Percentiles rank a stretch among this genome's conserved stretches.
phyloP scores from a whole-genome alignment of 2,797 vertebrate species.

The Anolis apletophallus region DNA sequence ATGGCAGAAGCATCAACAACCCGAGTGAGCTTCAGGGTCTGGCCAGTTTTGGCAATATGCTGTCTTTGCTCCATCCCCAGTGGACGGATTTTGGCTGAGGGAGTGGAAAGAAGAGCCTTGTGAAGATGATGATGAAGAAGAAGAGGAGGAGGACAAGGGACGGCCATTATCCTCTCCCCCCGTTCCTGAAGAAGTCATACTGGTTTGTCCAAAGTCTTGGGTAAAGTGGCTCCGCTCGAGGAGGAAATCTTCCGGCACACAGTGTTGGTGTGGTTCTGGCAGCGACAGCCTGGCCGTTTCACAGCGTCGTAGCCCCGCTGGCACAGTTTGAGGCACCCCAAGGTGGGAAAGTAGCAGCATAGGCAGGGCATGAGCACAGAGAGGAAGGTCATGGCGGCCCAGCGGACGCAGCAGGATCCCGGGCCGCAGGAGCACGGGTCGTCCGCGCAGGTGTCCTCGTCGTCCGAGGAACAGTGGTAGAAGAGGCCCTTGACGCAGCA shows the following conservation, averaged over 20 bases:
- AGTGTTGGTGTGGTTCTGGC: constrained; percentile 93
- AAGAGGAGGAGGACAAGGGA: constrained; percentile 6
- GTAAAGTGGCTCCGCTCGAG: constrained; percentile 81
- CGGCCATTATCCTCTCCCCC: constrained; percentile 41
- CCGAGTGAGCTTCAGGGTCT: background rate
- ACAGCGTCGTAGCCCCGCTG: constrained; percentile 89
- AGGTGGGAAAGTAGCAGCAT: constrained; percentile 96
- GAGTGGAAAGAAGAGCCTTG: constrained; percentile 21
- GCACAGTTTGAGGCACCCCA: constrained; percentile 93
- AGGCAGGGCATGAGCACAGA: constrained; percentile 95
- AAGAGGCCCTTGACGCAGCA: constrained; percentile 96
- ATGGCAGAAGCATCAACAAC: background rate
- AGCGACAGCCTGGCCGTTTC: constrained; percentile 93
- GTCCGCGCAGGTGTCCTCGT: constrained; percentile 95
- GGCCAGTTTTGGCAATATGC: background rate
- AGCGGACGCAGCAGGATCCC: constrained; percentile 89
- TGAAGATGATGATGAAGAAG: background rate
- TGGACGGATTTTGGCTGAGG: constrained; percentile 37
- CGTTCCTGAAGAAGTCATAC: constrained; percentile 85
- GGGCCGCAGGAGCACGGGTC: constrained; percentile 92
- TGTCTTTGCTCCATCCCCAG: background rate
- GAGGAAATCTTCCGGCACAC: constrained; percentile 96
- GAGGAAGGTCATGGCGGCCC: constrained; percentile 91
- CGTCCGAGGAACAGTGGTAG: constrained; percentile 96
- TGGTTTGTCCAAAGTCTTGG: constrained; percentile 92